These are phyloP conservation scores for Perca schrenkii DNA, from an alignment of 2,113 vertebrate genomes.

Conservation along the genomic window DNA sequence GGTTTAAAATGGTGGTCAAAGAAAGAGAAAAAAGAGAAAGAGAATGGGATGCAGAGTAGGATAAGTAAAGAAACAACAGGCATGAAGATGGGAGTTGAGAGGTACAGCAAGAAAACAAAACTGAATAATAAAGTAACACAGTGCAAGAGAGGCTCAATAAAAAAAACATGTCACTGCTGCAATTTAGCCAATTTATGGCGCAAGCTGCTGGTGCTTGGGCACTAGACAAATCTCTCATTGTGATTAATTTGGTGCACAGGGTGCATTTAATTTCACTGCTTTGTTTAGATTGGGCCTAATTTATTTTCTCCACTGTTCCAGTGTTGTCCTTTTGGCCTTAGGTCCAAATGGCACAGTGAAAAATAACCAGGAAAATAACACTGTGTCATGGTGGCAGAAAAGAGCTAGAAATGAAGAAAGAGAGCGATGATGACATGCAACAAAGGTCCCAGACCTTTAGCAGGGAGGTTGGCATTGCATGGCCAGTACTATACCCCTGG, in stretches of 20 bases:
- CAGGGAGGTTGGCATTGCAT: background rate
- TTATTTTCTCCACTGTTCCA: background rate
- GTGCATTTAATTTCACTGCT: background rate
- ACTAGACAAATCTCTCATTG: background rate
- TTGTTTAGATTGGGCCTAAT: background rate
- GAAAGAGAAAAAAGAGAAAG: background rate
- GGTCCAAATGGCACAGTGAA: background rate
- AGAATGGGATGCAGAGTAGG: background rate
- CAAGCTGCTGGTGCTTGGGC: background rate
- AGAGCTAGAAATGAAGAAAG: background rate
- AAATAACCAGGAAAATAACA: background rate
- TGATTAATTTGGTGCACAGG: background rate
- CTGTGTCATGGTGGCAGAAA: background rate
- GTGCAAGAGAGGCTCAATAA: slow-evolving; percentile 1
- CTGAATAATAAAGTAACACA: slow-evolving; percentile 1
- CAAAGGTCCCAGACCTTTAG: background rate
- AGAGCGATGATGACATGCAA: background rate
- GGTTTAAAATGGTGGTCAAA: background rate
- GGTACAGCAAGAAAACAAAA: background rate
- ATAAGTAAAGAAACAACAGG: slow-evolving; percentile 29
- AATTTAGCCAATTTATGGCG: background rate
- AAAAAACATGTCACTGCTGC: background rate
- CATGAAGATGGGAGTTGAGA: background rate
- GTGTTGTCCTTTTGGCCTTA: background rate
- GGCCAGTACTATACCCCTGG: too few relatives aligned